Conservation (phyloP, 2,113 vertebrate genomes). For the Syrmaticus mikado region DNA sequence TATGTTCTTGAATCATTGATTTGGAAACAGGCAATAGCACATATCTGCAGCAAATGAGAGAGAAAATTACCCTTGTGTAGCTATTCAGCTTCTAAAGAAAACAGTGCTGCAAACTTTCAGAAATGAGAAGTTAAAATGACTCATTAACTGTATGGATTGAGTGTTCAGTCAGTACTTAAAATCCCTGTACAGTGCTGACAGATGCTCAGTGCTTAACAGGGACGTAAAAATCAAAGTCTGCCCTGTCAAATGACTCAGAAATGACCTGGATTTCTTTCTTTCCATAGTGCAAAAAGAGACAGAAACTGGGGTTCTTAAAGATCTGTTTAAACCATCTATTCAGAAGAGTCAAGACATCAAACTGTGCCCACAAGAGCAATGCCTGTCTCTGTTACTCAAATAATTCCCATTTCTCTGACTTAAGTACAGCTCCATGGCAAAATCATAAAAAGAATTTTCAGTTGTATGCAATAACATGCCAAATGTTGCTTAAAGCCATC, state of each 20-base stretch:
- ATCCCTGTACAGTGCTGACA: not conserved
- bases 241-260: not conserved
- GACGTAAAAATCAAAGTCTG: fast-evolving
- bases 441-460: not conserved
- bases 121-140: not conserved
- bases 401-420: not conserved
- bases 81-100: not conserved
- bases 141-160: not conserved
- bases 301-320: not conserved
- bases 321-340: not conserved
- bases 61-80: not conserved
- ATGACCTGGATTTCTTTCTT: not conserved
- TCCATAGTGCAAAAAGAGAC: not conserved
- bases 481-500: not conserved
- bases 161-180: not conserved
- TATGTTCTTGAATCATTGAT: not conserved
- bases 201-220: not conserved
- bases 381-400: not conserved
- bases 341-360: not conserved
- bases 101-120: not conserved
- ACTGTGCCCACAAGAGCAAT: not conserved
- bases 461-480: not conserved
- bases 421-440: not conserved
- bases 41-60: not conserved
- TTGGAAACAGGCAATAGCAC: not conserved